A percentile compares a stretch with the other conserved stretches of the same genome.
These are phyloP conservation scores for Eriocheir sinensis DNA, from an alignment of 1,140 invertebrate species.

Conservation along the genomic window DNA sequence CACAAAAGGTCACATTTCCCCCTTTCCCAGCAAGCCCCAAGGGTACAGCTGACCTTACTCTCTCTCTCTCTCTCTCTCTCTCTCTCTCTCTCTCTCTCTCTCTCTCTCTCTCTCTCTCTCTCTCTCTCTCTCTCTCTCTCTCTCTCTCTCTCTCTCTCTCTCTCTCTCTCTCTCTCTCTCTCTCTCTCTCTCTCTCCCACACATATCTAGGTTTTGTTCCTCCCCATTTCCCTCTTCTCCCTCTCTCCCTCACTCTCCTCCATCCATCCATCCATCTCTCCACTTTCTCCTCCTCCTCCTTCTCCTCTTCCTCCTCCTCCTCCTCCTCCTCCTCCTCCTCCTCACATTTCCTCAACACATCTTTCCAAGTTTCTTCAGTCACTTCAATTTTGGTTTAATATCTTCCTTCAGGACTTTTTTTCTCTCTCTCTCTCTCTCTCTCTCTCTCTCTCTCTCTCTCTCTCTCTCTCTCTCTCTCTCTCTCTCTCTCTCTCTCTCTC, in stretches of 20 bases:
- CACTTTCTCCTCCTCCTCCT: background rate
- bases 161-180: conserved; percentile 43
- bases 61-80: conserved; percentile 29
- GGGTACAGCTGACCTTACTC: background rate
- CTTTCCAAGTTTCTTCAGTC: too few relatives aligned
- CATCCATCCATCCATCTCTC: background rate
- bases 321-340: background rate
- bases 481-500: conserved; percentile 44
- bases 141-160: conserved; percentile 29
- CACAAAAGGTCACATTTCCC: too few relatives aligned
- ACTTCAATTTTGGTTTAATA: too few relatives aligned
- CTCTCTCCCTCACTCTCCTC: background rate
- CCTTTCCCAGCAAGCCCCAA: background rate
- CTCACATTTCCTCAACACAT: background rate
- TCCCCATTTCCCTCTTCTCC: background rate
- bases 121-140: conserved; percentile 30
- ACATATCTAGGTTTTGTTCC: too few relatives aligned
- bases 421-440: background rate
- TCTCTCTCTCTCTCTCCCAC: conserved; percentile 39
- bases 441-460: background rate
- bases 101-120: conserved; percentile 43
- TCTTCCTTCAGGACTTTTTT: too few relatives aligned
- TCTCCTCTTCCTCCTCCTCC: background rate
- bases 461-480: background rate
- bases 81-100: conserved; percentile 43